These are phyloP conservation scores for Prunella fulvescens DNA, from an alignment of 2,113 vertebrate species.

Conservation along the genomic window DNA sequence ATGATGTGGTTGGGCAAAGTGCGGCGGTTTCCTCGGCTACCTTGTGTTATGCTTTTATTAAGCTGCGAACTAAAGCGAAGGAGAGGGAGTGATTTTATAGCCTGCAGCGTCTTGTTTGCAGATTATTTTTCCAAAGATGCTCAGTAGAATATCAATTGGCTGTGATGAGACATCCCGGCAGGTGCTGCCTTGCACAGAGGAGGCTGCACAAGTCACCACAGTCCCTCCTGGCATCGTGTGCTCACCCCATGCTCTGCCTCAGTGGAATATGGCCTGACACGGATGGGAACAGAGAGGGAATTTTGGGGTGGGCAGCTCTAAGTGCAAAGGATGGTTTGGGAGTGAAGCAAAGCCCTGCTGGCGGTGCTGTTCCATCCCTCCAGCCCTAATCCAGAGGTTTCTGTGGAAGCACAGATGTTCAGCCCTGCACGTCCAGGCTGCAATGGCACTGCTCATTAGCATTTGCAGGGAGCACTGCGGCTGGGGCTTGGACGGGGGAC, in stretches of 20 bases:
- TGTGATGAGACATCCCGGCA: slow-evolving; percentile 66
- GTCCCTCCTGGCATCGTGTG: not conserved
- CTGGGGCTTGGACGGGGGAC: not conserved
- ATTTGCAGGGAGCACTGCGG: not conserved
- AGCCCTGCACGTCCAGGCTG: not conserved
- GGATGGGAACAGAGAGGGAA: fast-evolving
- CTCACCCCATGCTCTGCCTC: fast-evolving
- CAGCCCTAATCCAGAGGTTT: not conserved
- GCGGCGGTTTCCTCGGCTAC: slow-evolving; percentile 32
- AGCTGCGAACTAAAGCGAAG: slow-evolving; percentile 55
- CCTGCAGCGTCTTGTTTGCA: slow-evolving; percentile 77
- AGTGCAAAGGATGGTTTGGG: not conserved
- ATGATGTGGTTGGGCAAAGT: slow-evolving; percentile 56
- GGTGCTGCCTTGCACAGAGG: slow-evolving; percentile 47
- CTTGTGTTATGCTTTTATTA: slow-evolving; percentile 69
- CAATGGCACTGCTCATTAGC: not conserved
- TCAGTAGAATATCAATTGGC: slow-evolving; percentile 75
- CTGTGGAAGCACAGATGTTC: not conserved
- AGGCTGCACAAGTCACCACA: not conserved
- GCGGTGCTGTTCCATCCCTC: not conserved
- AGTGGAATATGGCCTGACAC: fast-evolving
- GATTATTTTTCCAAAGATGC: slow-evolving; percentile 74
- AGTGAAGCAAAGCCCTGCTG: not conserved
- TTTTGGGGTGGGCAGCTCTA: not conserved
- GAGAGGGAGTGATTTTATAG: slow-evolving; percentile 67